Base-by-base conservation (phyloP, 2,888 invertebrate genomes). In the Hyles lineata region DNA sequence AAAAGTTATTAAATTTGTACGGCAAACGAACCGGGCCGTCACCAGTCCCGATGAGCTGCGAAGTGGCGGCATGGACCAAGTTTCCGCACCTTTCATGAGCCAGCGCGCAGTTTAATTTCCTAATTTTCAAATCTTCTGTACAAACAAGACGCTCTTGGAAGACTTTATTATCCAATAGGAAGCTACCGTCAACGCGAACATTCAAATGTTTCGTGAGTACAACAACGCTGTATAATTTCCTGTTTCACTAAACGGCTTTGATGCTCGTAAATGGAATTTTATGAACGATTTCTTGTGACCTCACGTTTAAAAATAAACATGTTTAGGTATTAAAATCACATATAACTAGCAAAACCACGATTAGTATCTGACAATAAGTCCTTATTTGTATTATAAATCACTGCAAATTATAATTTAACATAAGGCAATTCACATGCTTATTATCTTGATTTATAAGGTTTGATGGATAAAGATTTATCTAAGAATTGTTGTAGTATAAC, bases 161-260 rank as follows among this genome's bases (percentile, higher is more conserved):
- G 89, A 91, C 87, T 92, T 91, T 89, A 92, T 93, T 90, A 92
- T 92, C 89, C 83, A 92, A 93, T 93, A 92, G 94, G 94, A 94
- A 93, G 90, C 88, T 80, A 82, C 84, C 87, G 89, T 87, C 89
- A 87, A 83, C 87, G 79, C 83, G 84, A 87, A 87, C 86, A 86
- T 86, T 88, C 86, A 89, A 89, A 87, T 87, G 87, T 81, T 82
- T 80, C 76, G 80, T 79, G 79, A 80, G 80, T 81, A 89, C 87
- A 89, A 90, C 89, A 89, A 88, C 87, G 88, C 84, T 85, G 85
- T 82, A 91, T 90, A 92, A 93, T 93, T 93, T 93, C 93, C 93
- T 92, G 92, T 90, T 89, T 86, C 84, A 88, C 88, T 89, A 87
- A 92, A 91, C 89, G 85, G 86, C 90, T 92, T 92, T 91, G 87